phyloP scores from a whole-genome alignment of 1,140 invertebrate species.

The Heterodera schachtii region DNA sequence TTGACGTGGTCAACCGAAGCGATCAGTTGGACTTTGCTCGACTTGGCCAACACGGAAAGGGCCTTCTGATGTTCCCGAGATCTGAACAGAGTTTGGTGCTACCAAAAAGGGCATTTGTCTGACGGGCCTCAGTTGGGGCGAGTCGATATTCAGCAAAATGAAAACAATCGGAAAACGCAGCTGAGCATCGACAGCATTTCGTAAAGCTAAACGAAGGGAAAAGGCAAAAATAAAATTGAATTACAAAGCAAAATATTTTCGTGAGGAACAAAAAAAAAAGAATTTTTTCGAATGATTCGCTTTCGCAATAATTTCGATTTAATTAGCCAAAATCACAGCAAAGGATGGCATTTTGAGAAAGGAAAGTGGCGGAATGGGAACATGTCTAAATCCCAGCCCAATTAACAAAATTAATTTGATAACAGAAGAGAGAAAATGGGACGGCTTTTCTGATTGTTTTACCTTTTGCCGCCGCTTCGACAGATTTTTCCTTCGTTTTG shows the following conservation, averaged over 20 bases:
- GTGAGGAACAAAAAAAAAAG: slow-evolving; percentile 10
- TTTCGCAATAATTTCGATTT: no score
- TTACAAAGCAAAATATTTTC: neutral
- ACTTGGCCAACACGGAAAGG: slow-evolving; percentile 27
- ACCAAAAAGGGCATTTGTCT: neutral
- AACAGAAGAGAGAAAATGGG: no score
- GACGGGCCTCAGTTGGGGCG: slow-evolving; percentile 17
- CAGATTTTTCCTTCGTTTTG: neutral
- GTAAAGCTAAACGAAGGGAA: neutral
- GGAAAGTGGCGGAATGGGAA: no score
- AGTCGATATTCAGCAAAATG: slow-evolving; percentile 34
- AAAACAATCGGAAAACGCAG: neutral
- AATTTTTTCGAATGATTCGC: no score
- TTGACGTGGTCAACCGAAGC: slow-evolving; percentile 38
- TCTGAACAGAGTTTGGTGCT: neutral
- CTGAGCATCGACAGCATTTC: neutral
- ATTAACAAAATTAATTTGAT: no score
- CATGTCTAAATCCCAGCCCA: no score
- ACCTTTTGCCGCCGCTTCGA: neutral
- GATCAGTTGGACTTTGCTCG: slow-evolving; percentile 22
- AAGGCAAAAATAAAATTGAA: neutral
- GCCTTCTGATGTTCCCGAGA: slow-evolving; percentile 29
- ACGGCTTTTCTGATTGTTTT: neutral
- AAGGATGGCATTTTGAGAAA: no score
- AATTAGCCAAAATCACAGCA: no score